A percentile compares a stretch with the other conserved stretches of the same genome.
Evolutionary conservation across 2,888 invertebrate species (phyloP).

Genomic region (Philonicus albiceps): DNA sequence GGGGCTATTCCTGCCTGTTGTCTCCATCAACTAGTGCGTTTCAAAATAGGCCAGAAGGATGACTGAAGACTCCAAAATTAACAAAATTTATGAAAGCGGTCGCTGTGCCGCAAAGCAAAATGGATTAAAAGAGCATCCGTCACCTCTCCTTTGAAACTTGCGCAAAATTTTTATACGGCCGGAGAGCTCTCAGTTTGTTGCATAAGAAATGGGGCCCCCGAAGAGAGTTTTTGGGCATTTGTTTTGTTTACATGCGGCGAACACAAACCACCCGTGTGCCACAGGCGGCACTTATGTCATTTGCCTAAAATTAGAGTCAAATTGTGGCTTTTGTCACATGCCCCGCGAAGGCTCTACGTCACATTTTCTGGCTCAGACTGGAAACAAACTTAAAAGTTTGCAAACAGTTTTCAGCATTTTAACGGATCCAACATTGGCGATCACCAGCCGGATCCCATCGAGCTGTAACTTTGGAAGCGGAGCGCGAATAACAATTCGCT

Average conservation of each 20-base stretch:
- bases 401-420: background rate
- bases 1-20: background rate
- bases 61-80: background rate
- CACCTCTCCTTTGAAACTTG: slow-evolving; percentile 3
- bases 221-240: background rate
- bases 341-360: background rate
- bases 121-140: background rate
- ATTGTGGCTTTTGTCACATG: background rate
- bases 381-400: background rate
- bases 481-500: background rate
- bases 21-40: background rate
- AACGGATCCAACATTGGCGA: background rate
- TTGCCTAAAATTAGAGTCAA: slow-evolving; percentile 34
- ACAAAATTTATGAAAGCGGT: background rate
- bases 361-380: background rate
- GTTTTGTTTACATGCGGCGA: slow-evolving; percentile 26
- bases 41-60: slow-evolving; percentile 14
- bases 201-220: background rate
- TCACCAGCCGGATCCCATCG: background rate
- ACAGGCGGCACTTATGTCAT: slow-evolving; percentile 31
- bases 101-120: background rate
- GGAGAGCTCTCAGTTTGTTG: background rate
- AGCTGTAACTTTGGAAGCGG: background rate
- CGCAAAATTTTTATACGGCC: background rate
- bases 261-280: background rate